Evolutionary conservation across 2,113 vertebrate species (phyloP).

Genomic region (Coturnix japonica): DNA sequence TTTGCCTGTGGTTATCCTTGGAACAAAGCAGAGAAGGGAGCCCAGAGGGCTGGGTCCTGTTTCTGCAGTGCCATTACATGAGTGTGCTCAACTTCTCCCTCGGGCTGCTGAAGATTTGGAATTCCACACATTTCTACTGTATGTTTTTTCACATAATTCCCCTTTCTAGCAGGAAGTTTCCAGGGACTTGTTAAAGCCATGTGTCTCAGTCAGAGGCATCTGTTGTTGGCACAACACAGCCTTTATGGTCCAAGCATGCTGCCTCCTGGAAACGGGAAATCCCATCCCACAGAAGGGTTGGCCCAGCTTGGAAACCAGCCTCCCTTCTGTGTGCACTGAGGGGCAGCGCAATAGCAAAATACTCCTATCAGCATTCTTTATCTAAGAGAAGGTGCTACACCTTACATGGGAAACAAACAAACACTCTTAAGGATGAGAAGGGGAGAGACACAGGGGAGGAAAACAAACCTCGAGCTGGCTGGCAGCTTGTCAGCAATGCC

Average conservation of each 20-base stretch:
- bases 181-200: background rate
- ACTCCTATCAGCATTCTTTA: background rate
- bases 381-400: background rate
- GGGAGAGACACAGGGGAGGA: background rate
- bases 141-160: background rate
- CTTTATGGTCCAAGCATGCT: rapidly evolving
- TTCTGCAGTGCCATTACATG: background rate
- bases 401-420: background rate
- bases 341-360: background rate
- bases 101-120: background rate
- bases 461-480: constrained; percentile 39
- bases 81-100: background rate
- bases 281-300: background rate
- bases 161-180: background rate
- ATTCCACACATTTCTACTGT: background rate
- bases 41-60: background rate
- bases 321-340: background rate
- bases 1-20: background rate
- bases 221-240: background rate
- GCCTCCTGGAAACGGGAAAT: background rate
- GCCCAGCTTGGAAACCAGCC: background rate
- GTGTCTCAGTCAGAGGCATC: background rate
- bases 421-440: background rate
- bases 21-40: background rate
- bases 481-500: constrained; percentile 22